Evolutionary conservation across 1,140 invertebrate genomes (phyloP), one percentile per base, ranked within the genome.

Genomic region (Macrobrachium rosenbergii): DNA sequence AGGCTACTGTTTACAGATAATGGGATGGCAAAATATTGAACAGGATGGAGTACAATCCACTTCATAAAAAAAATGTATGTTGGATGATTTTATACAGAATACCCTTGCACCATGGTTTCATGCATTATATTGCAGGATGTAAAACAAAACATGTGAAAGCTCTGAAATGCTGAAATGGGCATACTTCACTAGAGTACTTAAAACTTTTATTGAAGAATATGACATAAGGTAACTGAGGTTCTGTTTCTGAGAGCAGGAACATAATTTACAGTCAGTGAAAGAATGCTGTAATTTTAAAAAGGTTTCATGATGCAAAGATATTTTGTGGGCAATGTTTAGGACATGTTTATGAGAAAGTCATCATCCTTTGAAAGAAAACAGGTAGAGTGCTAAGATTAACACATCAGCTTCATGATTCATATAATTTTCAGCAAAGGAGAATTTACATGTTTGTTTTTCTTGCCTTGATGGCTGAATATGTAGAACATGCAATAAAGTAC

Each of bases 271-370:
- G 52, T 52, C 52, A 8, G 8, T 52, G 2, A 52, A 52, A 52
- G 7, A 52, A 12, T 52, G 7, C 2, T 52, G 52, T 52, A 52
- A 37, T 52, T 52, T 8, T 52, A 52, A 52, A 8, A 52, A 52
- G 52, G 12, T 12, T 72, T 87, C 76, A 81, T 73, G 84, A 87
- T 87, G 84, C 84, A 87, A 81, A 87, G 77, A 75, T 87, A 62
- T 72, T 80, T 45, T 19, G 52, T 12, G 52, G 52, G 52, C 52
- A 52, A 52, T 43, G 16, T 23, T 72, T 12, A 72, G 69, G 69
- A 43, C 23, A 43, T 72, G 23, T 43, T 28, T 72, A 72, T 28
- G 16, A 43, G 16, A 28, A 28, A 72, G 23, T 28, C 60, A 69
- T 73, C 58, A 64, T 60, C 63, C 67, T 72, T 21, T 67, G 76